Conservation (phyloP, 2,888 invertebrate genomes). For the Amblyjoppa proteus region DNA sequence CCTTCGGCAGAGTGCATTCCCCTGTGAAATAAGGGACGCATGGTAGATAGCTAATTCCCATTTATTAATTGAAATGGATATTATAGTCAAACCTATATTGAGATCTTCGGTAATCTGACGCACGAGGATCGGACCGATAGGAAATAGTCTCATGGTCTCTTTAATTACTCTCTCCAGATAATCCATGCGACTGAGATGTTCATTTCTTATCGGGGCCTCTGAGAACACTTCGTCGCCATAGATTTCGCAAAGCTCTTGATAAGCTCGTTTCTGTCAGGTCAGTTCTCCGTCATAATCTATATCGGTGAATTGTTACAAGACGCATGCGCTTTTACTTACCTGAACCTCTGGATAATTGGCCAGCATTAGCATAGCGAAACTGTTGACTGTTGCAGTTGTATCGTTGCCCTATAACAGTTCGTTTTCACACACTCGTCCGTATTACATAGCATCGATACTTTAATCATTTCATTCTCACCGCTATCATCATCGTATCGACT, state of each 20-base stretch:
- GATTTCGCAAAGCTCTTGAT: slow-evolving; percentile 82
- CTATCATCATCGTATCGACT: slow-evolving; percentile 87
- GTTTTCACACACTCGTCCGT: background rate
- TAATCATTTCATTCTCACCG: slow-evolving; percentile 83
- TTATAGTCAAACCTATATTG: slow-evolving; percentile 79
- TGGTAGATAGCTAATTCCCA: background rate
- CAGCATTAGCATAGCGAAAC: slow-evolving; percentile 72
- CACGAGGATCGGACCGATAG: slow-evolving; percentile 82
- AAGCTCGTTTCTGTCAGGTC: slow-evolving; percentile 80
- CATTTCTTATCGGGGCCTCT: slow-evolving; percentile 82
- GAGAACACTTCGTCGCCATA: slow-evolving; percentile 46
- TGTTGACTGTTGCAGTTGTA: slow-evolving; percentile 72
- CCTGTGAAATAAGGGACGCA: slow-evolving; percentile 62
- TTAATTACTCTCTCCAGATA: slow-evolving; percentile 87
- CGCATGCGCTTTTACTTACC: background rate
- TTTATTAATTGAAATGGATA: slow-evolving; percentile 67
- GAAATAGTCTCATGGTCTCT: slow-evolving; percentile 87
- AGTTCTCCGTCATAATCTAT: background rate
- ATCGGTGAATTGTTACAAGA: background rate
- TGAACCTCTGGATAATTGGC: slow-evolving; percentile 49
- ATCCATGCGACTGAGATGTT: slow-evolving; percentile 86
- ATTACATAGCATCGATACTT: background rate
- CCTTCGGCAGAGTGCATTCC: slow-evolving; percentile 71
- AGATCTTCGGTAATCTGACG: background rate
- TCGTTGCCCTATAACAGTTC: slow-evolving; percentile 72